These are phyloP conservation scores for Sisor rabdophorus DNA, from an alignment of 2,113 vertebrate species.

Conservation along the genomic window DNA sequence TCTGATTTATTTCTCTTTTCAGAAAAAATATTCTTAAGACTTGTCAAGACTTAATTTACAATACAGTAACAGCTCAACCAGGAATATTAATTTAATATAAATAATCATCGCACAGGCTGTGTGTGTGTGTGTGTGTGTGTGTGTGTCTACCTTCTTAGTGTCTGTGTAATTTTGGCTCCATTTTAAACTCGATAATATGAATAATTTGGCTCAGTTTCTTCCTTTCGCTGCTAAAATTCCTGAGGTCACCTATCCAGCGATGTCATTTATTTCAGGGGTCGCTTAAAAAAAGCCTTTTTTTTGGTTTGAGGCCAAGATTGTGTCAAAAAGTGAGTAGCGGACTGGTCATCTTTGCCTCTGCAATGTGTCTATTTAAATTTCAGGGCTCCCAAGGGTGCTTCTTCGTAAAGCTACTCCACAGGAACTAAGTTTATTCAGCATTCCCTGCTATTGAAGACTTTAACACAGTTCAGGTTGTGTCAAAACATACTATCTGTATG, in stretches of 20 bases:
- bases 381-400: background rate
- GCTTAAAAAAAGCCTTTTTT: background rate
- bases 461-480: background rate
- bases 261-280: background rate
- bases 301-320: background rate
- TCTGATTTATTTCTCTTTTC: background rate
- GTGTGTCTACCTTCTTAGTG: no score
- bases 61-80: background rate
- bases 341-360: slow-evolving; percentile 23
- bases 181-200: background rate
- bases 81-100: background rate
- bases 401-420: background rate
- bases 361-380: background rate
- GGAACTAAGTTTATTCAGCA: background rate
- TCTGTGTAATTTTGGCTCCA: background rate
- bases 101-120: background rate
- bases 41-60: background rate
- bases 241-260: background rate
- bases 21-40: background rate
- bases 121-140: background rate
- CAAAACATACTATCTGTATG: no score
- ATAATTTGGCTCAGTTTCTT: slow-evolving; percentile 5
- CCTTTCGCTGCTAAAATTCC: background rate
- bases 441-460: background rate
- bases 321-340: slow-evolving; percentile 2